Percentiles rank a stretch among this genome's conserved stretches.
Evolutionary conservation across 2,797 vertebrate genomes (phyloP).

Genomic region (Cossypha caffra): DNA sequence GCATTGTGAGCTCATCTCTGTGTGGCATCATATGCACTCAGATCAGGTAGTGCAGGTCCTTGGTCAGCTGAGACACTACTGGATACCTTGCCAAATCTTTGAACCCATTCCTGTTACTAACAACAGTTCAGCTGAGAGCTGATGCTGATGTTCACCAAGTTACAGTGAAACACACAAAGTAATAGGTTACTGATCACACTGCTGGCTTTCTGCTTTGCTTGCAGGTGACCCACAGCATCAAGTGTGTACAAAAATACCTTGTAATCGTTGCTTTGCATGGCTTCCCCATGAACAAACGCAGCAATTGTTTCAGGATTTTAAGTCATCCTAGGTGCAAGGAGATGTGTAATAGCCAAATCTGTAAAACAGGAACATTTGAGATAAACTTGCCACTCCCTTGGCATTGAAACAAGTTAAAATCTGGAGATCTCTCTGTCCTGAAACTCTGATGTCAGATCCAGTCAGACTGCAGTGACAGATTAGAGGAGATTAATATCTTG

Average conservation of each 20-base stretch:
- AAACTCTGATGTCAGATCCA: neutral
- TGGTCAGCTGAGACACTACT: neutral
- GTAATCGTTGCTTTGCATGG: neutral
- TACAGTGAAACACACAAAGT: neutral
- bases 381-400: neutral
- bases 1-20: neutral
- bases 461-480: neutral
- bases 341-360: rapidly evolving
- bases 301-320: neutral
- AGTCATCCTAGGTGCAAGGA: neutral
- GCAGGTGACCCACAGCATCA: neutral
- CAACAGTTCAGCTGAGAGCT: rapidly evolving
- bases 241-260: neutral
- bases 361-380: neutral
- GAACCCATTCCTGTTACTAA: neutral
- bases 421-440: neutral
- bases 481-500: neutral
- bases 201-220: neutral
- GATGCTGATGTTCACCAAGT: neutral
- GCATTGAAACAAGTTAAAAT: neutral
- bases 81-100: neutral
- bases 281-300: neutral
- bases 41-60: neutral
- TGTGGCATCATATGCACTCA: neutral
- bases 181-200: neutral